These are phyloP conservation scores for Excalfactoria chinensis DNA, from an alignment of 2,113 vertebrate species.

Conservation along the genomic window DNA sequence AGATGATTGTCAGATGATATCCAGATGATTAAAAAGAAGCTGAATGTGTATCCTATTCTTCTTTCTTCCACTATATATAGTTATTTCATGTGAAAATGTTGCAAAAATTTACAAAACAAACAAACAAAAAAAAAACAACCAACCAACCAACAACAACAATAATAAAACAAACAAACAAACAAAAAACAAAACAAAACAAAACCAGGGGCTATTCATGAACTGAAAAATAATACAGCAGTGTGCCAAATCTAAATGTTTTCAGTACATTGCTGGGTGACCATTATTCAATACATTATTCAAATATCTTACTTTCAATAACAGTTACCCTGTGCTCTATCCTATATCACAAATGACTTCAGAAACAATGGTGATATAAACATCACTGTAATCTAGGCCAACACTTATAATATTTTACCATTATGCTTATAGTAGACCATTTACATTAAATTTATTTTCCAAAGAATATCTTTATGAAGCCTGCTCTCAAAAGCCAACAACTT, in stretches of 20 bases:
- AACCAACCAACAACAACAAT: too few relatives aligned
- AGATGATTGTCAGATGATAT: slow-evolving; percentile 57
- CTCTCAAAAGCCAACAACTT: neutral
- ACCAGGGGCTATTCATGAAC: neutral
- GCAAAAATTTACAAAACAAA: neutral
- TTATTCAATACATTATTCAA: neutral
- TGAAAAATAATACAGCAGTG: neutral
- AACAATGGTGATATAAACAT: neutral
- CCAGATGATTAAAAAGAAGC: slow-evolving; percentile 56
- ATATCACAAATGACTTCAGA: neutral
- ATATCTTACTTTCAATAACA: neutral
- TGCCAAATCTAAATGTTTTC: neutral
- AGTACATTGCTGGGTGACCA: neutral
- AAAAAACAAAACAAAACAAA: neutral
- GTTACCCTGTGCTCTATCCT: neutral
- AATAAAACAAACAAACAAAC: too few relatives aligned
- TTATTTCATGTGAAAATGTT: slow-evolving; percentile 36
- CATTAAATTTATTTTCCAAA: neutral
- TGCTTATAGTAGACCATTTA: neutral
- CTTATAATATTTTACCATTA: neutral
- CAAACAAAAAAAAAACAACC: neutral
- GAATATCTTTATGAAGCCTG: neutral
- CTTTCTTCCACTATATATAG: neutral
- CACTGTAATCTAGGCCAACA: neutral
- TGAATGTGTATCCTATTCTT: slow-evolving; percentile 22